Conservation (phyloP, 2,797 vertebrate species). For the Peromyscus melanophrys region DNA sequence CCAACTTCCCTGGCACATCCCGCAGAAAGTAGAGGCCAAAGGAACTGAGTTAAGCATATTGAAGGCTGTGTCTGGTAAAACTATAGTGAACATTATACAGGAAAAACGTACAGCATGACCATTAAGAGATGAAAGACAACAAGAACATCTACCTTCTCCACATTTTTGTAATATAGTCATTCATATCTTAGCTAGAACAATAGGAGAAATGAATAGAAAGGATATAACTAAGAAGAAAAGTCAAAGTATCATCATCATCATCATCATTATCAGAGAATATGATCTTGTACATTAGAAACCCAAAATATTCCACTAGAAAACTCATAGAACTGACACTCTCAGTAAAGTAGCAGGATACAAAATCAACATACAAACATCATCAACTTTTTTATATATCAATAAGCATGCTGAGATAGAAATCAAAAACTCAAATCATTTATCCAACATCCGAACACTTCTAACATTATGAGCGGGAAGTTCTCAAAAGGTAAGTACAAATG, state of each 20-base stretch:
- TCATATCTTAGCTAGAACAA: not conserved
- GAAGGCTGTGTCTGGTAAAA: not conserved
- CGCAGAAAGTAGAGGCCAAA: not conserved
- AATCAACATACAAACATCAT: not conserved
- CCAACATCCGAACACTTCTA: not conserved
- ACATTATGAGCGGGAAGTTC: not conserved
- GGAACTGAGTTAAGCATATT: not conserved
- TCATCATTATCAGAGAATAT: not conserved
- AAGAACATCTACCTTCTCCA: not conserved
- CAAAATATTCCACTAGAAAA: not conserved
- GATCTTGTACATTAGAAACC: not conserved
- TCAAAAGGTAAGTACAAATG: not conserved
- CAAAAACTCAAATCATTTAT: not conserved
- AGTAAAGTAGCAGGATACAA: not conserved
- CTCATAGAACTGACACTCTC: not conserved
- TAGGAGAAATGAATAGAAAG: not conserved
- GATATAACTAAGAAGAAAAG: not conserved
- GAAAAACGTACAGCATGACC: not conserved
- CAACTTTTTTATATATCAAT: not conserved
- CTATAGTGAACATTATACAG: not conserved
- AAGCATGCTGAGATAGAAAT: not conserved
- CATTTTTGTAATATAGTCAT: not conserved
- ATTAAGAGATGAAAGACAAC: not conserved
- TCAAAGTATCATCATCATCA: not conserved
- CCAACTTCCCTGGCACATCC: not conserved